Evolutionary conservation across 2,888 invertebrate species (phyloP), one percentile per base, ranked within the genome.

Genomic region (Aleiodes testaceus): DNA sequence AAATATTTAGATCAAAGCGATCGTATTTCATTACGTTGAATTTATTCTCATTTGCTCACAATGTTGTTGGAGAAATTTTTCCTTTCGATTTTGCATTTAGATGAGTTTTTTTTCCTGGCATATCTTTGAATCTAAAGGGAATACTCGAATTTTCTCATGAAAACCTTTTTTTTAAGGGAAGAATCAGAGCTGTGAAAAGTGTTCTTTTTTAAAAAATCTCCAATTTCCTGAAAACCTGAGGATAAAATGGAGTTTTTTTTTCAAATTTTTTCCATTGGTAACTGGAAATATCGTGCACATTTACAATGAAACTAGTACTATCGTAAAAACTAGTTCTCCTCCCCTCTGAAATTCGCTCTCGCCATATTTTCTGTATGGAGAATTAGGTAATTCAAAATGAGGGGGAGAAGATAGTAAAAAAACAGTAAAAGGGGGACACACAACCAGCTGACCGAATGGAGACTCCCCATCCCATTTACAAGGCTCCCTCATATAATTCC

Each of bases 341-440:
- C 36, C 66, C 50, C 42, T 11, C n/a, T 5, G 22, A n/a, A 36
- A n/a, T 63, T 44, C 44, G 11, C 22, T 44, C 14, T n/a, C 12
- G 12, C 18, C 30, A 42, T 63, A 14, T 52, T 22, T 61, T 45
- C 44, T 45, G 20, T n/a, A 18, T 22, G 14, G 47, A 26, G 53
- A 67, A 67, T 67, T 67, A 67, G 55, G 55, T 67, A 66, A 70
- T 70, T 44, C 44, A 47, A 67, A 30, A 67, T 59, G 9, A 55
- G 65, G 65, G 66, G 70, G 52, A 74, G 69, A 42, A 44, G 72
- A 65, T 49, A 66, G 59, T 26, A 63, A 69, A 72, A 71, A 68
- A 61, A 69, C 49, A 55, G 50, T 66, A 44, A 52, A 14, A 47
- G 30, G 26, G 67, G 50, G 70, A 72, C 72, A 72, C 72, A 67